Percentiles rank a stretch among this genome's conserved stretches.
These are phyloP conservation scores for Silvanus unidentatus DNA, from an alignment of 2,888 invertebrate genomes.

Conservation along the genomic window DNA sequence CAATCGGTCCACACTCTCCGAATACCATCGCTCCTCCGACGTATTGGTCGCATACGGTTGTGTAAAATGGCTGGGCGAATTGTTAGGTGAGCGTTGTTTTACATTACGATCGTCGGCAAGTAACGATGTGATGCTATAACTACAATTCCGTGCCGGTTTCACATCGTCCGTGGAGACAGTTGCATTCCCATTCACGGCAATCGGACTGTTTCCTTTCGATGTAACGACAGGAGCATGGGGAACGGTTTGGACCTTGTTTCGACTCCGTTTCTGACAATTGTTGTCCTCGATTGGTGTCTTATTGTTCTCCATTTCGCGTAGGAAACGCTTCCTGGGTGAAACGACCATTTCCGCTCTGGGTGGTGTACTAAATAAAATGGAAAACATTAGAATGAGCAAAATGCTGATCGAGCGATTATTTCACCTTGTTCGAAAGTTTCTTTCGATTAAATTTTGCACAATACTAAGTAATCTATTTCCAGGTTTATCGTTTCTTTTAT, in stretches of 20 bases:
- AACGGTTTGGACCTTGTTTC: conserved; percentile 27
- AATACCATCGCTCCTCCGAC: conserved; percentile 42
- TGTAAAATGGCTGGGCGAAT: conserved; percentile 40
- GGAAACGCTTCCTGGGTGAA: conserved; percentile 73
- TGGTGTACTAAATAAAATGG: conserved; percentile 27
- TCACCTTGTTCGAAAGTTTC: conserved; percentile 27
- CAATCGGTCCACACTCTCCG: conserved; percentile 43
- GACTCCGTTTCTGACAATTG: conserved; percentile 36
- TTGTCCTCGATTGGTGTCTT: conserved; percentile 29
- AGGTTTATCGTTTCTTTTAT: conserved; percentile 20
- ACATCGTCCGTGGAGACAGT: conserved; percentile 18
- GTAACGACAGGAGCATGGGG: background rate
- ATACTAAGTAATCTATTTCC: conserved; percentile 32
- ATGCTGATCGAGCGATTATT: background rate
- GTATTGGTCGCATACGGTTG: conserved; percentile 41
- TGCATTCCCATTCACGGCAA: conserved; percentile 27
- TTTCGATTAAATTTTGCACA: conserved; percentile 38
- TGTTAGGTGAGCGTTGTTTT: conserved; percentile 38
- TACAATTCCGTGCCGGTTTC: conserved; percentile 50
- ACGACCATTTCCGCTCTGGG: conserved; percentile 52
- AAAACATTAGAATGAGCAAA: background rate
- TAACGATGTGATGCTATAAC: conserved; percentile 80
- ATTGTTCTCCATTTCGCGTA: conserved; percentile 66
- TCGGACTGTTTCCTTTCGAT: conserved; percentile 17
- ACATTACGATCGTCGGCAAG: conserved; percentile 55